Percentiles rank a stretch among this genome's conserved stretches.
These are phyloP conservation scores for Onychostruthus taczanowskii DNA, from an alignment of 2,113 vertebrate species.

Conservation along the genomic window DNA sequence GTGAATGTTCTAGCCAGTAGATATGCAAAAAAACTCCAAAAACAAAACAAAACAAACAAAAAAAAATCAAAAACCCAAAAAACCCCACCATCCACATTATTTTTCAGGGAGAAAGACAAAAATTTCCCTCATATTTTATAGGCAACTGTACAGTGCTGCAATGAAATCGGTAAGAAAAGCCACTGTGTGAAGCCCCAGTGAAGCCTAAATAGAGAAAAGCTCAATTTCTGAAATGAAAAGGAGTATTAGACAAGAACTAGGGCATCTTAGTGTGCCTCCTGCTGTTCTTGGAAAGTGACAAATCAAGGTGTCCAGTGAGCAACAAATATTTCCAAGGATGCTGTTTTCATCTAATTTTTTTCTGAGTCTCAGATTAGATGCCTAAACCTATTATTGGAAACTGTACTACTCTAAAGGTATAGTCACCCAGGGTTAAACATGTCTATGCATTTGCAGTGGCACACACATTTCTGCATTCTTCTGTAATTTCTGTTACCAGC, in stretches of 20 bases:
- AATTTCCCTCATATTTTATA: not conserved
- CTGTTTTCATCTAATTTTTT: not conserved
- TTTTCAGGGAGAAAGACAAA: not conserved
- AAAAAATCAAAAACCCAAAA: fast-evolving
- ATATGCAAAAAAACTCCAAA: fast-evolving
- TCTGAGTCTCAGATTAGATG: not conserved
- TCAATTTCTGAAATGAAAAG: not conserved
- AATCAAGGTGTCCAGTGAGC: not conserved
- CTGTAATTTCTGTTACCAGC: not conserved
- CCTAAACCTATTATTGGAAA: not conserved
- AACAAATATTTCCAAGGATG: not conserved
- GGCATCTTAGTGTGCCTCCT: not conserved
- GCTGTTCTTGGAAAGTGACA: not conserved
- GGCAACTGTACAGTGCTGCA: not conserved
- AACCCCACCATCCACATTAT: not conserved
- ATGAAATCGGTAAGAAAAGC: not conserved
- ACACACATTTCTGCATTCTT: not conserved
- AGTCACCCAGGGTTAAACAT: not conserved
- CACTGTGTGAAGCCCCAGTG: not conserved
- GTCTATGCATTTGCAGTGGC: not conserved
- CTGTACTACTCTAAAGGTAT: not conserved
- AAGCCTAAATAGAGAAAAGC: not conserved
- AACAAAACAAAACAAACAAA: not conserved
- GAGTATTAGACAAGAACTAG: not conserved
- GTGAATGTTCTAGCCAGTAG: not conserved